Conservation (phyloP, 1,140 invertebrate species). For the Aphelenchoides fujianensis region DNA sequence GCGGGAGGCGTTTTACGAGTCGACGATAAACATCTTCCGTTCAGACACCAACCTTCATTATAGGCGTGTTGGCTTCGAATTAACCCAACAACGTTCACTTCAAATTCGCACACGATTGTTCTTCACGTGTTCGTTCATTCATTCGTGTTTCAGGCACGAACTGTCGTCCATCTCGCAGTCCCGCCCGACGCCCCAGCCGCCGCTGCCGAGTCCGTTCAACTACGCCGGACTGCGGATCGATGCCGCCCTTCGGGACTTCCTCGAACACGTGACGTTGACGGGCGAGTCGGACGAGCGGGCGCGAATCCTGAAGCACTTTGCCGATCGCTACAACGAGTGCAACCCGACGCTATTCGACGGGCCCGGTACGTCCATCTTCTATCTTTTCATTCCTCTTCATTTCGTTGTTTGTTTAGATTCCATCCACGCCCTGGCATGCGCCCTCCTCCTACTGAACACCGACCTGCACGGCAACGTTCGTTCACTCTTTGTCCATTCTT, state of each 20-base stretch:
- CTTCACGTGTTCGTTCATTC: no score
- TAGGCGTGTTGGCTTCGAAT: no score
- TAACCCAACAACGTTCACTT: no score
- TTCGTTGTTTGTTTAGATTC: constrained; percentile 72
- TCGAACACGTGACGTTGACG: constrained; percentile 78
- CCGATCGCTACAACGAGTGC: constrained; percentile 86
- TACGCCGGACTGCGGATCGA: constrained; percentile 84
- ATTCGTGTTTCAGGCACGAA: background rate
- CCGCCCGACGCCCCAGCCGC: constrained; percentile 68
- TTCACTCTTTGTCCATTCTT: no score
- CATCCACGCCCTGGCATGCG: constrained; percentile 95
- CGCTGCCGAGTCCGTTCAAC: constrained; percentile 91
- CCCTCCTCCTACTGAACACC: constrained; percentile 96
- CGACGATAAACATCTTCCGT: no score
- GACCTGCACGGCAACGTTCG: constrained; percentile 80
- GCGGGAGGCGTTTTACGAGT: no score
- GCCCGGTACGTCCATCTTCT: constrained; percentile 82
- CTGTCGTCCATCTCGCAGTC: constrained; percentile 1
- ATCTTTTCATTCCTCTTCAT: no score
- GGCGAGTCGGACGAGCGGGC: constrained; percentile 97
- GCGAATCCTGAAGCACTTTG: constrained; percentile 91
- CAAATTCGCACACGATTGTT: no score
- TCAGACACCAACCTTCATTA: no score
- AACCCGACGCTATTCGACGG: constrained; percentile 90
- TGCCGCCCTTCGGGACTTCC: constrained; percentile 83